Evolutionary conservation across 2,113 vertebrate genomes (phyloP).

Genomic region (Setophaga kirtlandii): DNA sequence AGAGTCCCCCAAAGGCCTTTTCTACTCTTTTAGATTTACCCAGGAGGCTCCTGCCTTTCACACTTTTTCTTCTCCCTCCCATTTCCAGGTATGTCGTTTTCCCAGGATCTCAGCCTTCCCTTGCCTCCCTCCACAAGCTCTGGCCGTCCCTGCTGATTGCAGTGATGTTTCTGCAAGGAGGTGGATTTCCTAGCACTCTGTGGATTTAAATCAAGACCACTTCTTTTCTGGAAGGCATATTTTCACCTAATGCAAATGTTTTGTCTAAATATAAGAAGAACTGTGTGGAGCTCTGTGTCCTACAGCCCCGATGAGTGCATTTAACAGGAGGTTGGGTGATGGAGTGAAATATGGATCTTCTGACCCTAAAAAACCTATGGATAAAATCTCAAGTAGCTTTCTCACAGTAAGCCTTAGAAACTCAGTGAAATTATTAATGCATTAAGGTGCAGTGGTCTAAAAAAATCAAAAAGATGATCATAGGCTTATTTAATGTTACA

Average conservation of each 20-base stretch:
- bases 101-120: not conserved
- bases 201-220: not conserved
- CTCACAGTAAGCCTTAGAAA: not conserved
- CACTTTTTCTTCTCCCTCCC: not conserved
- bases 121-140: not conserved
- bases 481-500: constrained; percentile 10
- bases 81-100: not conserved
- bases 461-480: not conserved
- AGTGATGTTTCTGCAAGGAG: not conserved
- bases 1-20: not conserved
- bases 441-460: not conserved
- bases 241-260: not conserved
- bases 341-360: not conserved
- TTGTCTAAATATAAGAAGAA: not conserved
- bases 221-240: not conserved
- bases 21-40: not conserved
- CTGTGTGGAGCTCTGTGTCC: not conserved
- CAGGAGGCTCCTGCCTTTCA: not conserved
- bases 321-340: not conserved
- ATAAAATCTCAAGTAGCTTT: not conserved
- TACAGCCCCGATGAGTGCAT: not conserved
- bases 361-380: not conserved
- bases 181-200: not conserved
- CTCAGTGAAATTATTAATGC: not conserved
- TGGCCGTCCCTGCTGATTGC: not conserved